phyloP scores from a whole-genome alignment of 2,797 vertebrate species.

The Loris lydekkerianus region DNA sequence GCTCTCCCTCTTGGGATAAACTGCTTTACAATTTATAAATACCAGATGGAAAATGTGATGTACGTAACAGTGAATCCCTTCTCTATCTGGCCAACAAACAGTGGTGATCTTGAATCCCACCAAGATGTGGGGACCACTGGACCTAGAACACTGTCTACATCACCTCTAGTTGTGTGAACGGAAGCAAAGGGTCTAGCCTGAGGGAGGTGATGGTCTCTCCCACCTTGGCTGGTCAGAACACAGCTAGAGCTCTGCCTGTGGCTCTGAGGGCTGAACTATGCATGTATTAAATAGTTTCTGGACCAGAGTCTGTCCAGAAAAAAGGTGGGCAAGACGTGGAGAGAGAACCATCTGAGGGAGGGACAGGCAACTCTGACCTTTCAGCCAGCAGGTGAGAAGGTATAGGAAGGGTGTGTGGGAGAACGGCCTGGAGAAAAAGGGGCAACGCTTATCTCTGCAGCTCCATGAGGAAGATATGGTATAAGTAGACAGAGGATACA shows the following conservation, averaged over 20 bases:
- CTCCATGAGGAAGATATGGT: neutral
- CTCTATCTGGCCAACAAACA: neutral
- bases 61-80: accelerated
- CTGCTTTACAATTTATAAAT: too few relatives aligned
- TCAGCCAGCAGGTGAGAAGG: neutral
- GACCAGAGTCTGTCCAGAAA: neutral
- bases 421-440: neutral
- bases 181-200: neutral
- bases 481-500: too few relatives aligned
- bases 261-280: neutral
- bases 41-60: neutral
- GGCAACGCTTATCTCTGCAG: neutral
- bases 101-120: neutral
- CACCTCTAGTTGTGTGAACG: neutral
- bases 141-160: neutral
- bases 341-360: neutral
- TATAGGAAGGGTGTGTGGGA: neutral
- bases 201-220: neutral
- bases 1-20: neutral
- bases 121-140: neutral
- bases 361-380: accelerated
- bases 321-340: neutral
- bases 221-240: neutral
- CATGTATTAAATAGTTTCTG: too few relatives aligned
- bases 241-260: neutral